These are phyloP conservation scores for Anthophora plumipes DNA, from an alignment of 2,888 invertebrate genomes.

Conservation along the genomic window DNA sequence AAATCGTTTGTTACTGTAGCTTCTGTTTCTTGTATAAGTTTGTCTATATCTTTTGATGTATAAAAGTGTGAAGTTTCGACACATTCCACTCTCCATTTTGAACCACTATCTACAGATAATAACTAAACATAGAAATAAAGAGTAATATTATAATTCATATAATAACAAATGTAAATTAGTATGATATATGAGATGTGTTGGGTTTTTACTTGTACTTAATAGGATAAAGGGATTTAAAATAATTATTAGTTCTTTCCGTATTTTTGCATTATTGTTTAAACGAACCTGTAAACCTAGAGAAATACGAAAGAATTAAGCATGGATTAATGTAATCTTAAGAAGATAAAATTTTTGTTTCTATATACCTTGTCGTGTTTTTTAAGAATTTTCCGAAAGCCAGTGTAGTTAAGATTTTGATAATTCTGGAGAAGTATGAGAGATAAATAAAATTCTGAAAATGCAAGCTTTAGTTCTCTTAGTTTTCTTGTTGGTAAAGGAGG, in stretches of 20 bases:
- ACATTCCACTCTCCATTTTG: slow-evolving; percentile 95
- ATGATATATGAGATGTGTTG: slow-evolving; percentile 26
- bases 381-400: slow-evolving; percentile 99
- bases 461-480: slow-evolving; percentile 96
- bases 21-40: slow-evolving; percentile 97
- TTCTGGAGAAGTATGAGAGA: slow-evolving; percentile 98
- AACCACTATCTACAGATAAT: slow-evolving; percentile 92
- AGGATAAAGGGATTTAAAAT: slow-evolving; percentile 45
- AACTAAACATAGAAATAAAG: slow-evolving; percentile 86
- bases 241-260: slow-evolving; percentile 45
- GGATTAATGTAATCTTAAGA: slow-evolving; percentile 3
- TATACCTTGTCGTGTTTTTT: slow-evolving; percentile 99
- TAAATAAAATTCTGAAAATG: slow-evolving; percentile 99
- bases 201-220: slow-evolving; percentile 60
- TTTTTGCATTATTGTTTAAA: slow-evolving; percentile 49
- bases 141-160: slow-evolving; percentile 9
- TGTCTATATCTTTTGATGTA: slow-evolving; percentile 98
- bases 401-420: slow-evolving; percentile 99
- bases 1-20: slow-evolving; percentile 93
- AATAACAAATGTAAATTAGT: neutral
- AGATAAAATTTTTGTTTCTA: slow-evolving; percentile 6
- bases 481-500: slow-evolving; percentile 90
- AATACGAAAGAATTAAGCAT: slow-evolving; percentile 39
- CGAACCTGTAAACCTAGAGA: slow-evolving; percentile 52
- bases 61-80: slow-evolving; percentile 98